Evolutionary conservation across 2,113 vertebrate species (phyloP), one percentile per base, ranked within the genome.

Genomic region (Collichthys lucidus): DNA sequence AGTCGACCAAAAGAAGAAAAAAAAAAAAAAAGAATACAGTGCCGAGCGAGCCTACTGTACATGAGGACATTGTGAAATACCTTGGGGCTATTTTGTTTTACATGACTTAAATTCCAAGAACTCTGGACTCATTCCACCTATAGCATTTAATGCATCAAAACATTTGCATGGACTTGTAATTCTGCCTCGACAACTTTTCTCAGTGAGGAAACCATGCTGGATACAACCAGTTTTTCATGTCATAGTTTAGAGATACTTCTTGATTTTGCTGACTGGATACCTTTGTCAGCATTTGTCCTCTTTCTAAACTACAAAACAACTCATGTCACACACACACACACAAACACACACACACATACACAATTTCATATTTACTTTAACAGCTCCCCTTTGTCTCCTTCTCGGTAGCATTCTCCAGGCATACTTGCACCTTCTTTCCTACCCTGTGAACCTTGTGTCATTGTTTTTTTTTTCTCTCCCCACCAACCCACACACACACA

Each of bases 391-490:
- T 60, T 40, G 35, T 73, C 55, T 65, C 57, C 24, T 42, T 63
- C 26, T 75, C 50, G 42, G 42, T 74, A 59, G 65, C 31, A 53
- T 55, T 80, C 77, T 83, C 71, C 70, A 64, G 50, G 73, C 69
- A 79, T 73, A 72, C 85, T 71, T 79, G 69, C 81, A 84, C 73
- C 71, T 82, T 88, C 74, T 78, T 70, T 83, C 68, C 76, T 82
- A 62, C 74, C 74, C 64, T 91, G 35, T 40, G 82, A 92, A 93
- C 65, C 84, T 84, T 86, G 78, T 86, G 79, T 86, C 82, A 87
- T 83, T 88, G 86, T 86, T 66, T 83, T 57, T 67, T 74, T 44
- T 74, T 62, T 73, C n/a, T 40, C 42, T 68, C 57, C 71, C 77
- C 68, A 67, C 70, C 61, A 57, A 77, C 64, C 20, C 62, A 61